A percentile compares a stretch with the other conserved stretches of the same genome.
These are phyloP conservation scores for Parasteatoda lunata DNA, from an alignment of 2,888 invertebrate species.

Conservation along the genomic window DNA sequence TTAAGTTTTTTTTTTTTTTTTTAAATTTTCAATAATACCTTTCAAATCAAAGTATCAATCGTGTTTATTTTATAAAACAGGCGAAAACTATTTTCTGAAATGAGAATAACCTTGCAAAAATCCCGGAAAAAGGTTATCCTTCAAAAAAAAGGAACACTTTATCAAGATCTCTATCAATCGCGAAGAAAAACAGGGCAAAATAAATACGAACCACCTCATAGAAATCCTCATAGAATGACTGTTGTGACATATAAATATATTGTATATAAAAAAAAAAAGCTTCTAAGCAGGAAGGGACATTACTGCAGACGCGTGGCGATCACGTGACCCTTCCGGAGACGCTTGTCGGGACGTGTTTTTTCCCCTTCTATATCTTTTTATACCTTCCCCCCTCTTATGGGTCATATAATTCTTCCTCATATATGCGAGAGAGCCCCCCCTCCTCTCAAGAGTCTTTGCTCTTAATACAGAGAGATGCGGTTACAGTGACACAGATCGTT, in stretches of 20 bases:
- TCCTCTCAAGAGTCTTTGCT: slow-evolving; percentile 50
- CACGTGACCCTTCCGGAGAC: slow-evolving; percentile 59
- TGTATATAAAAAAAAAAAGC: not conserved
- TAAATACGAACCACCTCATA: no score
- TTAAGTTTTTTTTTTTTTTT: no score
- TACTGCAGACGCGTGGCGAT: slow-evolving; percentile 38
- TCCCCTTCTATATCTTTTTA: not conserved
- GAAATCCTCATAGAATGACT: not conserved
- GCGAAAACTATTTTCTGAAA: no score
- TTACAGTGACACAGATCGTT: slow-evolving; percentile 44
- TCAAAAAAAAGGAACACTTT: no score
- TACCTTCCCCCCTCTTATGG: slow-evolving; percentile 8
- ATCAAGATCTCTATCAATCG: not conserved
- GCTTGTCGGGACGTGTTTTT: not conserved
- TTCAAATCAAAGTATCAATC: no score
- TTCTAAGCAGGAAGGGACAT: slow-evolving; percentile 22
- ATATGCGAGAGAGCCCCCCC: not conserved
- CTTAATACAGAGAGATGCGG: slow-evolving; percentile 57
- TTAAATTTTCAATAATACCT: no score
- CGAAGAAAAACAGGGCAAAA: no score
- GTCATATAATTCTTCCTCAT: slow-evolving; percentile 48
- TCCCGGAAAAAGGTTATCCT: no score
- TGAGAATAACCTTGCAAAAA: no score
- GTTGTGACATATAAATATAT: not conserved
- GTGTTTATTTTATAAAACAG: no score